These are phyloP conservation scores for Cosmorhoe ocellata DNA, from an alignment of 2,888 invertebrate genomes.

Conservation along the genomic window DNA sequence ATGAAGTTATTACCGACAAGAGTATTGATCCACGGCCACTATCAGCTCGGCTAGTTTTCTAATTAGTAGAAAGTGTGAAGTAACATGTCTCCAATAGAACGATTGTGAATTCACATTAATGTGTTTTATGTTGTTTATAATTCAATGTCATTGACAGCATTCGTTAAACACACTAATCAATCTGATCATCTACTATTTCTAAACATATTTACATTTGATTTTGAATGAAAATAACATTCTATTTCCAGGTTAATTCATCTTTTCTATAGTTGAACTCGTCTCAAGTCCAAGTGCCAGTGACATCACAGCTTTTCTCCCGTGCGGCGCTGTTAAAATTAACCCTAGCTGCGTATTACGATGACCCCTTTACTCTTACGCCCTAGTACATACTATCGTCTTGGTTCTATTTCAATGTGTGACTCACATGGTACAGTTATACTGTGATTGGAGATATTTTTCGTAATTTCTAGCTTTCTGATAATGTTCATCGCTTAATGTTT, in stretches of 20 bases:
- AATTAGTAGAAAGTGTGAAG: constrained; percentile 24
- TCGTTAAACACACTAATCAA: too few species aligned
- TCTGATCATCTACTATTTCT: too few species aligned
- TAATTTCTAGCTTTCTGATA: constrained; percentile 45
- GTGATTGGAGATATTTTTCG: constrained; percentile 38
- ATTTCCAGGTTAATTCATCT: constrained; percentile 10
- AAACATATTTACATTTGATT: too few species aligned
- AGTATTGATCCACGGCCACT: constrained; percentile 10
- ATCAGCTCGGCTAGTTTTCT: constrained; percentile 15
- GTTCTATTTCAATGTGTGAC: constrained; percentile 45
- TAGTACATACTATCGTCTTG: constrained; percentile 23
- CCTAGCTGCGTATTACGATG: constrained; percentile 35
- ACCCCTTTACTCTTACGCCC: constrained; percentile 43
- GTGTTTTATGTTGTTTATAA: background rate
- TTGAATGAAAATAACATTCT: background rate
- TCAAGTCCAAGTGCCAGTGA: constrained; percentile 29
- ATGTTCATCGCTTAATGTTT: background rate
- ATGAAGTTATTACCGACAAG: constrained; percentile 8
- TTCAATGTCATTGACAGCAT: too few species aligned
- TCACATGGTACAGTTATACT: constrained; percentile 20
- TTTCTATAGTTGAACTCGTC: constrained; percentile 11
- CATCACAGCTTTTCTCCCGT: constrained; percentile 16
- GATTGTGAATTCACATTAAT: background rate
- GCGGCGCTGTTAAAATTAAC: constrained; percentile 33
- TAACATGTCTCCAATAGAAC: constrained; percentile 4